Percentiles rank a stretch among this genome's conserved stretches.
Conservation (phyloP, 2,797 vertebrate genomes). For the Sciaenops ocellatus region DNA sequence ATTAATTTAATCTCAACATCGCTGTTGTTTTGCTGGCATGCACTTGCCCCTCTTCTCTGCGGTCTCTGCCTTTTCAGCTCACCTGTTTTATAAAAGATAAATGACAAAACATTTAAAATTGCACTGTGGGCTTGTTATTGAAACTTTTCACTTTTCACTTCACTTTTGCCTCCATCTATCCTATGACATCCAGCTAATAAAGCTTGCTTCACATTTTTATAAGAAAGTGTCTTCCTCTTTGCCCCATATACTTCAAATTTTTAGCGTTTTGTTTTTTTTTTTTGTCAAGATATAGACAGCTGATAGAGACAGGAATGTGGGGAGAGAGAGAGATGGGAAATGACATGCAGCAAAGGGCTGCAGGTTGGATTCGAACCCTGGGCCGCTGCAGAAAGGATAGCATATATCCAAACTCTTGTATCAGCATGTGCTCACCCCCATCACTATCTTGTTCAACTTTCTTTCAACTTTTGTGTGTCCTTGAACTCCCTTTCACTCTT, state of each 20-base stretch:
- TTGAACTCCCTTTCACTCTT: no score
- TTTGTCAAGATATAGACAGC: no score
- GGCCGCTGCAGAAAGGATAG: no score
- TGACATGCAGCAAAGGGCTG: no score
- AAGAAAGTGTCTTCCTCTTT: slow-evolving; percentile 1
- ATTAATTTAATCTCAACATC: slow-evolving; percentile 30
- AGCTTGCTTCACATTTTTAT: slow-evolving; percentile 4
- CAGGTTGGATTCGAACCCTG: no score
- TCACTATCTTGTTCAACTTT: no score
- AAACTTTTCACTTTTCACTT: slow-evolving; percentile 6
- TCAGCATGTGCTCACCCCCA: no score
- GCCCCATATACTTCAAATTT: slow-evolving; percentile 12
- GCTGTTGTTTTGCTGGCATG: slow-evolving; percentile 49
- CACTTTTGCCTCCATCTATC: slow-evolving; percentile 10
- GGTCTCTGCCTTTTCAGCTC: slow-evolving; percentile 44
- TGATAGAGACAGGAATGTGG: no score
- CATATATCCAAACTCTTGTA: no score
- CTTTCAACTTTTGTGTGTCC: no score
- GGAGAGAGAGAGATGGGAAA: no score
- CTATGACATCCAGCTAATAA: slow-evolving; percentile 1
- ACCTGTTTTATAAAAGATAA: slow-evolving; percentile 44
- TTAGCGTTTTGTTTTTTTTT: background rate
- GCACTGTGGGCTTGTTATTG: background rate
- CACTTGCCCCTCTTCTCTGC: slow-evolving; percentile 19
- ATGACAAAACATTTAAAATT: slow-evolving; percentile 25